Evolutionary conservation across 2,113 vertebrate genomes (phyloP), one percentile per base, ranked within the genome.

Genomic region (Pleuronectes platessa): DNA sequence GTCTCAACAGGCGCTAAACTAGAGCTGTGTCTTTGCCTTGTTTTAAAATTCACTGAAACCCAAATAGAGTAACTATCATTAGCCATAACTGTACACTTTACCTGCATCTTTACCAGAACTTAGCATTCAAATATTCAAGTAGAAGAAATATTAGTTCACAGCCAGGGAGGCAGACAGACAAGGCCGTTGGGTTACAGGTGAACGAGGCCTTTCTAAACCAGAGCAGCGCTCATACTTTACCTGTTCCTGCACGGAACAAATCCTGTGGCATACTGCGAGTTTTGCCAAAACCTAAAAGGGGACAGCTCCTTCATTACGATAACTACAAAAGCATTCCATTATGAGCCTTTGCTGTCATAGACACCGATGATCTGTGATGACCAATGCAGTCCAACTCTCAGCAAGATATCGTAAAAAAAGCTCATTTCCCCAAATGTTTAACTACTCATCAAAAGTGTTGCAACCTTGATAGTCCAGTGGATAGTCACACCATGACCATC

Each of bases 241-340:
- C 93, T 90, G 72, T 4, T 85, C 93, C 92, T 58, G 79, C 58
- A 88, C 89, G 88, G 76, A 92, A 92, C 88, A 93, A 84, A 79
- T 92, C 91, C 88, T 92, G 92, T 13, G 91, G 92, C 87, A 92
- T 92, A 88, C 93, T 93, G 87, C 90, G 83, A 85, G 91, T 93
- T 89, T 87, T 91, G 85, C 92, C 89, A 86, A 90, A 89, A 92
- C 93, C 93, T 94, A 88, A 70, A 91, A 91, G 62, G 73, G 83
- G 70, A 93, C 76, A 91, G 18, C 83, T 89, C 74, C 84, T 89
- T 89, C 37, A 85, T 91, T 91, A 90, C 68, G 71, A 78, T 17
- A 71, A 67, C 51, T 66, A 45, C 15, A 56, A 53, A 14, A 45
- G 31, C 5, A 76, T 74, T 23, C 14, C 9, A 51, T 11, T 12